Evolutionary conservation across 2,797 vertebrate genomes (phyloP).

Genomic region (Holocentrus rufus): DNA sequence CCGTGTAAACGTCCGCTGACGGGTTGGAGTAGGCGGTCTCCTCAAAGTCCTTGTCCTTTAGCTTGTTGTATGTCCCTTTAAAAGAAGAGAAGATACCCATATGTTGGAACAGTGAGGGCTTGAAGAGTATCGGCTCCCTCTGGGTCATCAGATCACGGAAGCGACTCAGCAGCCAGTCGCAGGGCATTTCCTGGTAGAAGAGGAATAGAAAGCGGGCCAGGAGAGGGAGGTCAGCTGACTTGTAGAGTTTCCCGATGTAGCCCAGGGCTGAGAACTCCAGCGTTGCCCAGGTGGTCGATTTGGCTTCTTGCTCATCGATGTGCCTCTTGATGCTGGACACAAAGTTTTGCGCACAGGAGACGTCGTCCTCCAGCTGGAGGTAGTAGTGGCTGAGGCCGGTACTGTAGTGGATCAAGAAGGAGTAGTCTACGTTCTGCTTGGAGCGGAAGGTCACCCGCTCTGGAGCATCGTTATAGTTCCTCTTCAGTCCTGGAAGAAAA

Average conservation of each 20-base stretch:
- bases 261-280: conserved; percentile 90
- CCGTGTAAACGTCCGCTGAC: conserved; percentile 67
- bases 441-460: conserved; percentile 85
- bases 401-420: conserved; percentile 86
- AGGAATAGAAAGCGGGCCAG: conserved; percentile 86
- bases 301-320: conserved; percentile 67
- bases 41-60: conserved; percentile 82
- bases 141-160: conserved; percentile 85
- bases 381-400: conserved; percentile 85
- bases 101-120: conserved; percentile 87
- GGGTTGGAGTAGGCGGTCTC: conserved; percentile 76
- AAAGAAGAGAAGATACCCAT: conserved; percentile 84
- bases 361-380: conserved; percentile 88
- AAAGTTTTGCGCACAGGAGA: conserved; percentile 82
- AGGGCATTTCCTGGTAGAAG: conserved; percentile 91
- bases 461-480: conserved; percentile 80
- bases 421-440: conserved; percentile 89
- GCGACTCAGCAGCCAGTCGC: conserved; percentile 86
- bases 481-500: conserved; percentile 78
- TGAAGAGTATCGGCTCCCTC: conserved; percentile 80
- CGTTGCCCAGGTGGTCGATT: conserved; percentile 80
- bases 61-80: conserved; percentile 77
- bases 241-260: conserved; percentile 90
- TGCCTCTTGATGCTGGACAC: conserved; percentile 78
- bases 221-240: conserved; percentile 79